A percentile compares a stretch with the other conserved stretches of the same genome.
Evolutionary conservation across 2,797 vertebrate genomes (phyloP).

Genomic region (Phyllotis vaccarum): DNA sequence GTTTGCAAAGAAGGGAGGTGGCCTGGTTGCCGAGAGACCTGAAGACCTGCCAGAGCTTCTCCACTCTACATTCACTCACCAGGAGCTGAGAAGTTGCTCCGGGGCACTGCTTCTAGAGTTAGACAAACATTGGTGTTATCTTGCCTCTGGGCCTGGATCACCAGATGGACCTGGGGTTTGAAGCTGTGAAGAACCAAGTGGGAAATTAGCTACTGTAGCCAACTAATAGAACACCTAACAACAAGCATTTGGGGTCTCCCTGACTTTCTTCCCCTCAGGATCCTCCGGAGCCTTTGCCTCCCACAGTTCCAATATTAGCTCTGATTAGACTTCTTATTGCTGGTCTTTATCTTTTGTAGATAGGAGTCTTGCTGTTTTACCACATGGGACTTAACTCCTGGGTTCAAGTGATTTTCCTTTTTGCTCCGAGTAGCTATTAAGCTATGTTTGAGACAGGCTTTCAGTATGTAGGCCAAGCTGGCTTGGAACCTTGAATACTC

Average conservation of each 20-base stretch:
- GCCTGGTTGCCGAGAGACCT: slow-evolving; percentile 51
- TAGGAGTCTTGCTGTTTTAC: not conserved
- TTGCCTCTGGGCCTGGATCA: too few species aligned
- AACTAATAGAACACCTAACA: not conserved
- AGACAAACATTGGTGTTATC: not conserved
- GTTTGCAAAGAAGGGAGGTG: slow-evolving; percentile 55
- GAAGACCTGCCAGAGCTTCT: not conserved
- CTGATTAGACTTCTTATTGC: not conserved
- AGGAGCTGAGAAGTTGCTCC: not conserved
- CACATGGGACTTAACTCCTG: not conserved
- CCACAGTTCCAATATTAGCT: not conserved
- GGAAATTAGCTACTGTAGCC: not conserved
- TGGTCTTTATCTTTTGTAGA: not conserved
- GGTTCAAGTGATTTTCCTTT: not conserved
- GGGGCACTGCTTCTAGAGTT: not conserved
- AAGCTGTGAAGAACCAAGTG: not conserved
- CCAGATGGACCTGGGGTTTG: not conserved
- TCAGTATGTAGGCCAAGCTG: not conserved
- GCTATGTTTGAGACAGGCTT: not conserved
- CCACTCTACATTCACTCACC: not conserved
- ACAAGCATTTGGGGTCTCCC: not conserved
- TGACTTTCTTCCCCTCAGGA: not conserved
- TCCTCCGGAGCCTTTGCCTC: not conserved
- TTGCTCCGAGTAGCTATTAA: not conserved
- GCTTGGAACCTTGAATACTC: not conserved